These are phyloP conservation scores for Macrophya annulata DNA, from an alignment of 2,888 invertebrate genomes.

Conservation along the genomic window DNA sequence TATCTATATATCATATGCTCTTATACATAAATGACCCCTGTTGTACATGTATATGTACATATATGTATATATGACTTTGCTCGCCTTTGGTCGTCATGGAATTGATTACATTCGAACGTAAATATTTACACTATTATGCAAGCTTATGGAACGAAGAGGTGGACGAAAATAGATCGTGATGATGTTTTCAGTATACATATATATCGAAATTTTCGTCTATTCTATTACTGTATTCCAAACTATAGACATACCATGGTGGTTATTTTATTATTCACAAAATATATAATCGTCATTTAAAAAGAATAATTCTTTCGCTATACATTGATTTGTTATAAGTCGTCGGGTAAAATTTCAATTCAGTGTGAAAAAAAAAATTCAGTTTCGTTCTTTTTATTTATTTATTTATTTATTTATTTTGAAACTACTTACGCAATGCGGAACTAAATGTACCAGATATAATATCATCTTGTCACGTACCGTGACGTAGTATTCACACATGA, in stretches of 20 bases:
- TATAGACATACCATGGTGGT: not conserved
- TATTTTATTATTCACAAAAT: not conserved
- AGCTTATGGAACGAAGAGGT: not conserved
- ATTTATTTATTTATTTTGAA: not conserved
- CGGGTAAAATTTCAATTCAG: no score
- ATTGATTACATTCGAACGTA: conserved; percentile 46
- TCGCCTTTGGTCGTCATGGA: conserved; percentile 24
- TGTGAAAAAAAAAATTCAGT: not conserved
- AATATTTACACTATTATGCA: conserved; percentile 47
- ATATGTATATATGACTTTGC: conserved; percentile 26
- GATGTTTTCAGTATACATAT: not conserved
- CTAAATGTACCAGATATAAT: not conserved
- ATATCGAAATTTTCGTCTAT: not conserved
- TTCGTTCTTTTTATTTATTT: not conserved
- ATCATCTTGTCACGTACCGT: not conserved
- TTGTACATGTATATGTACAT: not conserved
- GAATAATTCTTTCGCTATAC: not conserved
- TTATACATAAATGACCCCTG: not conserved
- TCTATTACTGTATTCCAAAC: not conserved
- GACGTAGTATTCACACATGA: not conserved
- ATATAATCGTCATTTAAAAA: not conserved
- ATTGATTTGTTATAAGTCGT: no score
- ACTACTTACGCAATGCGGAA: conserved; percentile 17
- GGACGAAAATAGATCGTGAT: conserved; percentile 29
- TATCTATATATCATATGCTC: not conserved